These are phyloP conservation scores for Ethmia dodecea DNA, from an alignment of 2,888 invertebrate genomes.

Conservation along the genomic window DNA sequence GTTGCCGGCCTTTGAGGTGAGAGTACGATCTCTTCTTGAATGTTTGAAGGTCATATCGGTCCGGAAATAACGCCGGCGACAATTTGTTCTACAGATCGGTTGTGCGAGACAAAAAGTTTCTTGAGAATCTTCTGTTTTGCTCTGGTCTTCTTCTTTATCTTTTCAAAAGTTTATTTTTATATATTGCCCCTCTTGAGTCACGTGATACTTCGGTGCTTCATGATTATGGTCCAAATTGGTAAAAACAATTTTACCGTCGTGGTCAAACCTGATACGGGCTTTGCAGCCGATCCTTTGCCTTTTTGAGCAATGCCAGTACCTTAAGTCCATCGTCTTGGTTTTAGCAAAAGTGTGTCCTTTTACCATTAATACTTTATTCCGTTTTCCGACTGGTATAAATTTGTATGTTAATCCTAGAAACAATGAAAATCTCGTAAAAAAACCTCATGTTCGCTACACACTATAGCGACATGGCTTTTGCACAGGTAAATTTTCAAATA, in stretches of 20 bases:
- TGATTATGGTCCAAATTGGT: slow-evolving; percentile 4
- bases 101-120: too few relatives aligned
- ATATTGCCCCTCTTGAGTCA: not conserved
- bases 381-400: slow-evolving; percentile 17
- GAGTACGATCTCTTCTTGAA: too few relatives aligned
- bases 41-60: too few relatives aligned
- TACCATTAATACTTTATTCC: slow-evolving; percentile 15
- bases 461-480: too few relatives aligned
- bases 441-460: too few relatives aligned
- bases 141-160: too few relatives aligned
- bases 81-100: too few relatives aligned
- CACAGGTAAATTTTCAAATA: too few relatives aligned
- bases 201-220: not conserved
- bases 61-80: too few relatives aligned
- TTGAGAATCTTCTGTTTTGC: too few relatives aligned
- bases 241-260: not conserved
- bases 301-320: slow-evolving; percentile 22
- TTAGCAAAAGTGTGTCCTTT: slow-evolving; percentile 18
- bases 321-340: slow-evolving; percentile 11
- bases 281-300: slow-evolving; percentile 12
- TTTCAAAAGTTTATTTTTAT: slow-evolving; percentile 1
- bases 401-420: slow-evolving; percentile 15
- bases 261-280: slow-evolving; percentile 16
- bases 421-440: too few relatives aligned
- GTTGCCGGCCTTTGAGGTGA: too few relatives aligned